Conservation (phyloP, 2,888 invertebrate species). For the Gymnocheta viridis region DNA sequence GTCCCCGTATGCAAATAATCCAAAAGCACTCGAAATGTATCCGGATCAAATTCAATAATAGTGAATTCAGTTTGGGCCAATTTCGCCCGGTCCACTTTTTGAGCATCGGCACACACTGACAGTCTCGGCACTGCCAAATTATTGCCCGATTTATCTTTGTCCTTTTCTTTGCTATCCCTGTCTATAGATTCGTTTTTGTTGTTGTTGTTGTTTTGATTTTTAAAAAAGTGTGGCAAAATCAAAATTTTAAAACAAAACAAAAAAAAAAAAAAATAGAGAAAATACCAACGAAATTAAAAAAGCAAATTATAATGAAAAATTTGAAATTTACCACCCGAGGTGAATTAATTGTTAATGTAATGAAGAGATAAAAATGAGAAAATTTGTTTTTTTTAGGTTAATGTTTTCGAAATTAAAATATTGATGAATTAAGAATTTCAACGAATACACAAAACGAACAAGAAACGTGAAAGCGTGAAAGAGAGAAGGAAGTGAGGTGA, state of each 20-base stretch:
- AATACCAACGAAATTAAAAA: slow-evolving; percentile 36
- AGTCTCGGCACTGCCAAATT: slow-evolving; percentile 91
- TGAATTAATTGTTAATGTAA: slow-evolving; percentile 42
- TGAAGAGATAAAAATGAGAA: slow-evolving; percentile 46
- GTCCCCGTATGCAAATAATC: slow-evolving; percentile 97
- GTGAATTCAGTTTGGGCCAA: slow-evolving; percentile 97
- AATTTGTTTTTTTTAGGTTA: slow-evolving; percentile 34
- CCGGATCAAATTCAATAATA: slow-evolving; percentile 97
- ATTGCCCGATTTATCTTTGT: slow-evolving; percentile 88
- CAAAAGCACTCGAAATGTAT: slow-evolving; percentile 94
- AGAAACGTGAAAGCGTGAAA: not conserved
- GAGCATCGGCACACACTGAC: slow-evolving; percentile 96
- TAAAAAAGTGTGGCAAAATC: slow-evolving; percentile 44
- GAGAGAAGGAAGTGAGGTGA: slow-evolving; percentile 38
- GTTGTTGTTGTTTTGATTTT: slow-evolving; percentile 57
- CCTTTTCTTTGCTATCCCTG: slow-evolving; percentile 91
- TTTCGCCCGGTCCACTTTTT: slow-evolving; percentile 95
- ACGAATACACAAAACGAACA: slow-evolving; percentile 32
- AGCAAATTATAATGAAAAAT: slow-evolving; percentile 53
- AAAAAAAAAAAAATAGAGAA: not conserved
- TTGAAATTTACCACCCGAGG: slow-evolving; percentile 20
- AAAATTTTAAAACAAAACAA: slow-evolving; percentile 56
- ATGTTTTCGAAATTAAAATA: slow-evolving; percentile 28
- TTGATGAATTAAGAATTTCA: slow-evolving; percentile 22
- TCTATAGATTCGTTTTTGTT: slow-evolving; percentile 82